These are phyloP conservation scores for Melanerpes aurifrons DNA, from an alignment of 2,113 vertebrate species.

Conservation along the genomic window DNA sequence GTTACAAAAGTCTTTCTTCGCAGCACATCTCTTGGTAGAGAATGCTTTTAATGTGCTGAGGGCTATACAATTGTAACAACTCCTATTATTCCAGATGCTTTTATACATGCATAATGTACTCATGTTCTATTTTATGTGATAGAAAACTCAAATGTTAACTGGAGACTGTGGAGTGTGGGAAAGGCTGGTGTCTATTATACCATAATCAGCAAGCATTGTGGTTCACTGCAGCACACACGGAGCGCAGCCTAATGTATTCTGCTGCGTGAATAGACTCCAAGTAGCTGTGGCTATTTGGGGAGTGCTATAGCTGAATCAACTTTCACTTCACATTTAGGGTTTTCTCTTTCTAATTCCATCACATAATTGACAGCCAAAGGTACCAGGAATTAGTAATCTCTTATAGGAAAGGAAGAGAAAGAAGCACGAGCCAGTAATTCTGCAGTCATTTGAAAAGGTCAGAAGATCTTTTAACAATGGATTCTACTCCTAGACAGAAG, in stretches of 20 bases:
- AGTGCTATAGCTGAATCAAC: background rate
- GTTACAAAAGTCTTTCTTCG: background rate
- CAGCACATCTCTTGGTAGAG: background rate
- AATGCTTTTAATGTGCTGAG: background rate
- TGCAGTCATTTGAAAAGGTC: background rate
- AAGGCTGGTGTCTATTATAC: background rate
- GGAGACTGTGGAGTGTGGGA: background rate
- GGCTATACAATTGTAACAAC: background rate
- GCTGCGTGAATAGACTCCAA: background rate
- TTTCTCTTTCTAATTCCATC: slow-evolving; percentile 11
- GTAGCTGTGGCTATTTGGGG: background rate
- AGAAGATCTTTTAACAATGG: background rate
- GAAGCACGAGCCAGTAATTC: background rate
- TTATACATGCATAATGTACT: background rate
- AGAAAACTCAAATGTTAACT: background rate
- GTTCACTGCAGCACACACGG: background rate
- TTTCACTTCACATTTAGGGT: background rate
- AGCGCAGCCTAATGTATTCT: background rate
- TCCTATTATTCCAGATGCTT: background rate
- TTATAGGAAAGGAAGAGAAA: background rate
- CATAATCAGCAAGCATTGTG: slow-evolving; percentile 7
- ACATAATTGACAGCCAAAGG: background rate
- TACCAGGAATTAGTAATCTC: background rate
- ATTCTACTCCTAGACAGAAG: background rate
- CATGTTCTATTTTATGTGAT: background rate